Percentiles rank a stretch among this genome's conserved stretches.
Conservation (phyloP, 2,113 vertebrate genomes). For the Patagioenas fasciata region DNA sequence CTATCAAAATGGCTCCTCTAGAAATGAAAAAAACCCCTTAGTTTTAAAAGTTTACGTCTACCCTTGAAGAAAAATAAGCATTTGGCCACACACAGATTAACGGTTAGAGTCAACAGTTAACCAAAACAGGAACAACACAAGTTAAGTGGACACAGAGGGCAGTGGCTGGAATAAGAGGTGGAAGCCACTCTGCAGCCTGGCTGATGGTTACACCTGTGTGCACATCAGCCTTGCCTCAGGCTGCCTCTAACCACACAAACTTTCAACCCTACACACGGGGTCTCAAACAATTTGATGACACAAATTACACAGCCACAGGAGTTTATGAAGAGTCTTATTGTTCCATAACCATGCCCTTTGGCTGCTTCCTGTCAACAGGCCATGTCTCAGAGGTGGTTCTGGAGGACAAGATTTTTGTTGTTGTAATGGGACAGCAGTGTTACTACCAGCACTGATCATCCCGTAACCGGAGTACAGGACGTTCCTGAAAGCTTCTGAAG, state of each 20-base stretch:
- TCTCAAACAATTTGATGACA: background rate
- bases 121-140: fast-evolving
- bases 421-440: fast-evolving
- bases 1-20: slow-evolving; percentile 82
- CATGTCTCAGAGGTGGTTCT: too few species aligned
- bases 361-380: background rate
- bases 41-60: background rate
- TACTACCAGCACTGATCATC: fast-evolving
- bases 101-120: background rate
- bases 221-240: background rate
- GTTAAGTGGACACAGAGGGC: background rate
- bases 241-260: background rate
- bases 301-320: background rate
- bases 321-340: fast-evolving
- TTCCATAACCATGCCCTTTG: background rate
- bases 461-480: fast-evolving
- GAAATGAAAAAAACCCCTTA: background rate
- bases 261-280: background rate
- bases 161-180: background rate
- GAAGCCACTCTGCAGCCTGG: background rate
- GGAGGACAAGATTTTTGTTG: background rate
- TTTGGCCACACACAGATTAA: fast-evolving
- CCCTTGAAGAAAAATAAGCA: background rate
- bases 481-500: background rate
- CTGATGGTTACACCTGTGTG: background rate